A percentile compares a stretch with the other conserved stretches of the same genome.
Conservation (phyloP, 2,888 invertebrate species). For the Brachyopa scutellaris region DNA sequence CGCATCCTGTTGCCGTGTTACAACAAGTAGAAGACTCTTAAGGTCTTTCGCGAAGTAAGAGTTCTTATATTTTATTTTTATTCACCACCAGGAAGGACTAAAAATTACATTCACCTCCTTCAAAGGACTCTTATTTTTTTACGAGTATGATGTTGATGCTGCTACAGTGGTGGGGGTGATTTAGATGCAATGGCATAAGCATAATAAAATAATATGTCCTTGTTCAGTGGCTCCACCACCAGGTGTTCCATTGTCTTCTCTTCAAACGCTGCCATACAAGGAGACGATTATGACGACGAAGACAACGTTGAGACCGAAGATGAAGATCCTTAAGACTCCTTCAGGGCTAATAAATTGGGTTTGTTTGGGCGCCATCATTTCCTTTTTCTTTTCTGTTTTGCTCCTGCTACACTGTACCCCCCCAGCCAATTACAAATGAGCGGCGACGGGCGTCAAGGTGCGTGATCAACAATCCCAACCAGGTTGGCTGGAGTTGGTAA, state of each 20-base stretch:
- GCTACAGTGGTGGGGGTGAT: not conserved
- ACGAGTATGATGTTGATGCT: not conserved
- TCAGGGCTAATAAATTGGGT: slow-evolving; percentile 48
- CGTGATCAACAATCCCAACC: slow-evolving; percentile 62
- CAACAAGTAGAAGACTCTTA: slow-evolving; percentile 21
- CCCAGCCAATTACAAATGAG: slow-evolving; percentile 49
- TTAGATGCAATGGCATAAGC: slow-evolving; percentile 35
- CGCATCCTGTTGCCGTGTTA: slow-evolving; percentile 49
- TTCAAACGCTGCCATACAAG: not conserved
- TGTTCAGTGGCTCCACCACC: slow-evolving; percentile 4
- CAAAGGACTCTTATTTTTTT: not conserved
- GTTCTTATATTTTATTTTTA: not conserved
- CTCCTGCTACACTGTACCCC: not conserved
- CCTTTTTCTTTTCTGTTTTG: not conserved
- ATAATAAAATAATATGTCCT: slow-evolving; percentile 51
- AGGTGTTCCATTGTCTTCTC: slow-evolving; percentile 21
- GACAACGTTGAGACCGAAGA: not conserved
- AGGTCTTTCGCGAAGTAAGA: no score
- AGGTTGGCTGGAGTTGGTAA: slow-evolving; percentile 55
- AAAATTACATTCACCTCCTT: slow-evolving; percentile 63
- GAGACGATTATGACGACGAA: slow-evolving; percentile 1
- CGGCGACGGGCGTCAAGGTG: slow-evolving; percentile 27
- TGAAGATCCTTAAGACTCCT: slow-evolving; percentile 23
- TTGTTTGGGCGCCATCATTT: slow-evolving; percentile 4
- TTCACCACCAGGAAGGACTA: slow-evolving; percentile 44